phyloP scores from a whole-genome alignment of 2,797 vertebrate species.

The Taeniopygia guttata region DNA sequence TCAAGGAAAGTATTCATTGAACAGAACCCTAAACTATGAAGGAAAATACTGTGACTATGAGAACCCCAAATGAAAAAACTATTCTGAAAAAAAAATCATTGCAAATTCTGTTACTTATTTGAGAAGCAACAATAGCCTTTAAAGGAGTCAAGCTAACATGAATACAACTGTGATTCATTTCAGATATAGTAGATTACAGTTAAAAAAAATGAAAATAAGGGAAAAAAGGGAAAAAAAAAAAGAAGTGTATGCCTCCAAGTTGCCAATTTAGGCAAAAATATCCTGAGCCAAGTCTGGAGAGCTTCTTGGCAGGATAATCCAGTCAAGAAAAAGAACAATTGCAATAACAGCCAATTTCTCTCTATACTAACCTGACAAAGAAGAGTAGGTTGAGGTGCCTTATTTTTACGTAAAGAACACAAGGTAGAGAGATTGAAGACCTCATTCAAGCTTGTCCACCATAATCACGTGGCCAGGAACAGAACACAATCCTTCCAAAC shows the following conservation, averaged over 20 bases:
- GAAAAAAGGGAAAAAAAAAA: neutral
- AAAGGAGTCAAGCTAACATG: neutral
- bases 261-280: conserved; percentile 34
- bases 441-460: neutral
- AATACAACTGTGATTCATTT: neutral
- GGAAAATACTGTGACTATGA: neutral
- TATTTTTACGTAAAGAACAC: neutral
- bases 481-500: neutral
- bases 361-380: neutral
- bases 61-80: neutral
- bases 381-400: neutral
- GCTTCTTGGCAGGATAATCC: neutral
- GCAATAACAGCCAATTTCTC: neutral
- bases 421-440: neutral
- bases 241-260: neutral
- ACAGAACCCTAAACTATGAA: neutral
- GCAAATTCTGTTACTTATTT: neutral
- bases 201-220: neutral
- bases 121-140: neutral
- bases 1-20: neutral
- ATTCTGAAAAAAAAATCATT: neutral
- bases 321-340: neutral
- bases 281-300: neutral
- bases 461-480: neutral
- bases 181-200: neutral